Evolutionary conservation across 2,888 invertebrate species (phyloP), one percentile per base, ranked within the genome.

Genomic region (Ptilodon capucinus): DNA sequence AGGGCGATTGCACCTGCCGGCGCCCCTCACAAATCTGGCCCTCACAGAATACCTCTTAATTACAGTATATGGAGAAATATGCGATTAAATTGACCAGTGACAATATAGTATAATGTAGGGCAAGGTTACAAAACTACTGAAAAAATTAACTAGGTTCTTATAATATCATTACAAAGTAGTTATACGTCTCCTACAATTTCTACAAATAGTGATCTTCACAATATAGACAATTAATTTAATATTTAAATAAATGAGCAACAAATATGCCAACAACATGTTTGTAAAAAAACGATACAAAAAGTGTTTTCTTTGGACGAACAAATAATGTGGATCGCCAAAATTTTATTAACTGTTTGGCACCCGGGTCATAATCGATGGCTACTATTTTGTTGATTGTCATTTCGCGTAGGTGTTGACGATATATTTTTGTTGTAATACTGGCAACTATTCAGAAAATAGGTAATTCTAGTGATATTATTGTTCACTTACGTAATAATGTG

Each of bases 1-100:
- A 86, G 88, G 90, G 88, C 79, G 78, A 64, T 56, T 67, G 73
- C 88, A 89, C 88, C 90, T 89, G 88, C 87, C 82, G 56, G 70
- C 71, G 68, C 74, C 88, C 88, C 84, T 79, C 77, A 79, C 77
- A 85, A 90, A 89, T 89, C 89, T 88, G 86, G 81, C 83, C 81
- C 80, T 79, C 77, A 70, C 80, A 77, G 81, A 80, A 79, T 79
- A 78, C 78, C 71, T 78, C 70, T 52, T 40, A 39, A 47, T 44
- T 53, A 42, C 46, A 82, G 86, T 79, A 80, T 61, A 82, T 0
- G 48, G 38, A 14, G 60, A 60, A 61, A 47, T 32, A 21, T 2
- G 23, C 52, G n/a, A n/a, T n/a, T n/a, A 76, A 52, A 71, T 60
- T 40, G 40, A 41, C 40, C n/a, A n/a, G n/a, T n/a, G n/a, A n/a